Base-by-base conservation (phyloP, 2,797 vertebrate species). In the Neoniphon sammara region DNA sequence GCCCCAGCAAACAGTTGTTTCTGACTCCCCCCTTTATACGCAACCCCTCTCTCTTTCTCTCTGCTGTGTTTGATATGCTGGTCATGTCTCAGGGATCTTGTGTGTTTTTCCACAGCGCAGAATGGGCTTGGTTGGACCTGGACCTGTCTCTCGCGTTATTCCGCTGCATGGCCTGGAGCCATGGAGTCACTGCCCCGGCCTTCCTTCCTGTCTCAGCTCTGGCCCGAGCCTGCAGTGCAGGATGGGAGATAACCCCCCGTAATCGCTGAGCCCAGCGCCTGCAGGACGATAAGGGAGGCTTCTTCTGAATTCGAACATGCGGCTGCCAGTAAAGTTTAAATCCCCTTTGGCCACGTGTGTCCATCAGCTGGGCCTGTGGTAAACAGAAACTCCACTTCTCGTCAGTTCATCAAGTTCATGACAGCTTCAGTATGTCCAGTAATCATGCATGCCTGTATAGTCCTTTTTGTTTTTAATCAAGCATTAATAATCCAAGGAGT, bases 191-290 rank as follows among this genome's bases (percentile, higher is more conserved):
- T 69, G 80, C 77, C 75, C 78, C 75, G 25, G 88, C 78, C 85
- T 94, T 93, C 92, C 93, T 95, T 95, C 94, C 94, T 94, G 91
- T 84, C 78, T 87, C 81, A 52, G 85, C 77, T 66, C 67, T 42
- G 86, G 89, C 87, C 88, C 46, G 14, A 70, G 87, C 81, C 87
- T 85, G 63, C 79, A 87, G 87, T 89, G 92, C 92, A 92, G 90
- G 90, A 94, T 91, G 86, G 75, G 73, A 93, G 94, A 95, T 95
- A 94, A 92, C 83, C 73, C 61, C 63, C 42, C 80, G 25, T 94
- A 94, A 94, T 92, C 90, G 76, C 70, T 3, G 30, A n/a, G 55
- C 50, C 42, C 84, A 75, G 84, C 27, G 89, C 71, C 89, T 87
- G 86, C 52, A 0, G 52, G 60, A 21, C 66, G 93, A 95, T 94